Evolutionary conservation across 2,888 invertebrate species (phyloP).

Genomic region (Eupithecia subumbrata): DNA sequence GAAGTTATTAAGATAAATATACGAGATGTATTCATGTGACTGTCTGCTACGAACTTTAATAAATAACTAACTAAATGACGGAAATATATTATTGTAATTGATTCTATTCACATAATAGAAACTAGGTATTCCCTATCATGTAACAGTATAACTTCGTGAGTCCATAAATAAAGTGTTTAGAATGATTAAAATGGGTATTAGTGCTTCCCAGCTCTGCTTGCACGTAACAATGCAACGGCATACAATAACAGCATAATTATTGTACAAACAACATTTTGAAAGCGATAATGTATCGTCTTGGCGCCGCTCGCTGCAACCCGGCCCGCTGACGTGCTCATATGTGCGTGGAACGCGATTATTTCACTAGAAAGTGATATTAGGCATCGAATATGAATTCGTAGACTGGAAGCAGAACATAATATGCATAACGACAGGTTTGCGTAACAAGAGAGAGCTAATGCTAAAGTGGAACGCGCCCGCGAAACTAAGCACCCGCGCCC

Average conservation of each 20-base stretch:
- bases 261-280: conserved; percentile 42
- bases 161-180: conserved; percentile 15
- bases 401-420: conserved; percentile 77
- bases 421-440: conserved; percentile 82
- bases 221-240: conserved; percentile 33
- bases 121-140: background rate
- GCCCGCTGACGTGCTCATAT: conserved; percentile 40
- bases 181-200: conserved; percentile 17
- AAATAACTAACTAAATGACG: background rate
- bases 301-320: conserved; percentile 14
- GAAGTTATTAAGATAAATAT: background rate
- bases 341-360: conserved; percentile 57
- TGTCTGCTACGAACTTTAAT: background rate
- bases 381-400: conserved; percentile 69
- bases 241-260: conserved; percentile 35
- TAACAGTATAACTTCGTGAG: background rate
- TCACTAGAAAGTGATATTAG: conserved; percentile 73
- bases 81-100: conserved; percentile 1
- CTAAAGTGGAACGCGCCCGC: conserved; percentile 79
- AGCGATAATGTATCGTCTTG: conserved; percentile 42
- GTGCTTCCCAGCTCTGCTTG: conserved; percentile 26
- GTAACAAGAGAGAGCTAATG: conserved; percentile 82
- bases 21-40: background rate
- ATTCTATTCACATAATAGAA: background rate
- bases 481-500: conserved; percentile 71